Percentiles rank a stretch among this genome's conserved stretches.
Conservation (phyloP, 2,888 invertebrate species). For the Branchinecta sandiegonensis region DNA sequence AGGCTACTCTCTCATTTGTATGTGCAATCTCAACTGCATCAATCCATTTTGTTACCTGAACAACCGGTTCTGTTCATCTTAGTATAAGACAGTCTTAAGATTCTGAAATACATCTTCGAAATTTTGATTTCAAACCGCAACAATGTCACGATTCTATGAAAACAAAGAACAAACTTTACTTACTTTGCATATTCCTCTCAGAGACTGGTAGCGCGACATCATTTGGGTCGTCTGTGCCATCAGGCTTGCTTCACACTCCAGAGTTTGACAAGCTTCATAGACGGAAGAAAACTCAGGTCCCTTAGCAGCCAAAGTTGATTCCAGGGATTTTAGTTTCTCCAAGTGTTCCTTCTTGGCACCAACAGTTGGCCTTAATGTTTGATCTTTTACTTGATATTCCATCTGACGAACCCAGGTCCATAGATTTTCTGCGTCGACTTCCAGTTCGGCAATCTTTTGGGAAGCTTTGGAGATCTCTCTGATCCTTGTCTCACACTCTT, state of each 20-base stretch:
- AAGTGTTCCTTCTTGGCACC: constrained; percentile 66
- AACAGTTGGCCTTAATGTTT: constrained; percentile 68
- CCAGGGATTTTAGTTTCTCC: constrained; percentile 54
- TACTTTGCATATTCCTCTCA: constrained; percentile 58
- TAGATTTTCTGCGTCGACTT: constrained; percentile 56
- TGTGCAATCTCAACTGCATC: too few species aligned
- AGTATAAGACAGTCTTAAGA: too few species aligned
- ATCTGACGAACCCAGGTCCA: constrained; percentile 72
- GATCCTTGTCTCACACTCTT: constrained; percentile 52
- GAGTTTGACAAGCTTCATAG: constrained; percentile 50
- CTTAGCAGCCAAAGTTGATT: constrained; percentile 52
- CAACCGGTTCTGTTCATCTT: too few species aligned
- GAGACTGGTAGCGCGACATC: constrained; percentile 61
- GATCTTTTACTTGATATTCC: constrained; percentile 72
- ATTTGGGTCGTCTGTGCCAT: constrained; percentile 58
- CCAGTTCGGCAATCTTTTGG: constrained; percentile 65
- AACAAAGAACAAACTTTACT: constrained; percentile 17
- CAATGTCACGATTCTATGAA: too few species aligned
- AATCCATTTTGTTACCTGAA: too few species aligned
- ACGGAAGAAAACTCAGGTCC: constrained; percentile 43
- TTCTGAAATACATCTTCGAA: too few species aligned
- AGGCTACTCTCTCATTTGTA: too few species aligned
- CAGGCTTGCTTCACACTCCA: constrained; percentile 60
- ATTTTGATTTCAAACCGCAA: too few species aligned
- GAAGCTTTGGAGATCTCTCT: constrained; percentile 58